phyloP scores from a whole-genome alignment of 2,113 vertebrate genomes.

The Sprattus sprattus region DNA sequence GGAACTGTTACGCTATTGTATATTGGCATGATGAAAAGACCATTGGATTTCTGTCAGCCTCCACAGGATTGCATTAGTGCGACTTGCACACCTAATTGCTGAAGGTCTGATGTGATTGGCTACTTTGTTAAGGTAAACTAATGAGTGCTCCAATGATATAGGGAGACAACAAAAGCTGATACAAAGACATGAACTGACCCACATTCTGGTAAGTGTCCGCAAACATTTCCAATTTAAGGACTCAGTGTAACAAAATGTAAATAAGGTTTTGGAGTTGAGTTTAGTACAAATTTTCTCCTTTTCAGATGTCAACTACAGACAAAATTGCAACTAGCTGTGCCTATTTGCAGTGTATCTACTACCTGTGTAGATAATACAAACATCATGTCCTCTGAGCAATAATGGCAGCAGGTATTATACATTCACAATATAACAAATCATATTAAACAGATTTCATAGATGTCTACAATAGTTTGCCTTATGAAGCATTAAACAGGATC shows the following conservation, averaged over 20 bases:
- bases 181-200: not conserved
- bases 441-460: not conserved
- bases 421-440: not conserved
- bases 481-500: not conserved
- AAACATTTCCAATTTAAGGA: not conserved
- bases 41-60: slow-evolving; percentile 43
- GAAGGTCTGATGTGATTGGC: slow-evolving; percentile 32
- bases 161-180: not conserved
- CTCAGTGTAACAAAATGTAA: not conserved
- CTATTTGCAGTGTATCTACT: not conserved
- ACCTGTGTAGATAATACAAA: too few relatives aligned
- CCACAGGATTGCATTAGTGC: slow-evolving; percentile 31
- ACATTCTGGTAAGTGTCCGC: not conserved
- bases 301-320: too few relatives aligned
- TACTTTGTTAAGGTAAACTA: slow-evolving; percentile 35
- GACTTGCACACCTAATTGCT: slow-evolving; percentile 40
- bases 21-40: slow-evolving; percentile 39
- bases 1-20: slow-evolving; percentile 33
- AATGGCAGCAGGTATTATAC: not conserved
- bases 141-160: not conserved
- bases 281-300: too few relatives aligned
- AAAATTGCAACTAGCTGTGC: not conserved
- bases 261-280: too few relatives aligned
- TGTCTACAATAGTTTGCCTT: not conserved
- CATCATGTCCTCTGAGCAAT: too few relatives aligned